Evolutionary conservation across 2,113 vertebrate species (phyloP).

Genomic region (Gasterosteus aculeatus): DNA sequence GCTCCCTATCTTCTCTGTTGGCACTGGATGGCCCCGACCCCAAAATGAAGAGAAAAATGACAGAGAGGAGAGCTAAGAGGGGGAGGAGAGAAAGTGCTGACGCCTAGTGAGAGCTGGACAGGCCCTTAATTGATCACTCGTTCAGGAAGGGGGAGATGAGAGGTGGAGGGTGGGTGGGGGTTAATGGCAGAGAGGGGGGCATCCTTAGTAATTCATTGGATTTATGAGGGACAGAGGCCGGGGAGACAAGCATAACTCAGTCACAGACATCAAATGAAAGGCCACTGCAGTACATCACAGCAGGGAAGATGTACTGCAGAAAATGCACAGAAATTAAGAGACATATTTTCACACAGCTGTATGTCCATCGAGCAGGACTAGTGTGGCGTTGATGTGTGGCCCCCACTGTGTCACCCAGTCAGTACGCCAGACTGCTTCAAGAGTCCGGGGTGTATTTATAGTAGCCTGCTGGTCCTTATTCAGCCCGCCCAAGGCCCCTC

Average conservation of each 20-base stretch:
- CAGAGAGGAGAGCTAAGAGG: conserved; percentile 44
- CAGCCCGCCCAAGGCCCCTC: conserved; percentile 46
- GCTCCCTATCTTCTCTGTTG: conserved; percentile 38
- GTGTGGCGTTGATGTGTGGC: conserved; percentile 10
- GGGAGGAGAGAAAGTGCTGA: conserved; percentile 76
- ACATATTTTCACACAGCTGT: conserved; percentile 16
- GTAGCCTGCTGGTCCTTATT: conserved; percentile 42
- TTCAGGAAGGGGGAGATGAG: conserved; percentile 56
- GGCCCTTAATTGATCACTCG: conserved; percentile 81
- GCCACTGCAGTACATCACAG: conserved; percentile 61
- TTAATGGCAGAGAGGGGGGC: conserved; percentile 70
- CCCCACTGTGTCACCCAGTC: conserved; percentile 63
- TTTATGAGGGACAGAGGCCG: conserved; percentile 74
- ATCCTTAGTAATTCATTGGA: conserved; percentile 69
- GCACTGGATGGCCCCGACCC: conserved; percentile 39
- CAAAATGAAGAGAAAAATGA: conserved; percentile 55
- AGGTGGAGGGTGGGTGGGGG: conserved; percentile 29
- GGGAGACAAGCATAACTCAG: conserved; percentile 71
- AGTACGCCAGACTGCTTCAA: conserved; percentile 59
- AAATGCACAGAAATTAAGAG: conserved; percentile 59
- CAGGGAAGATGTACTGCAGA: conserved; percentile 37
- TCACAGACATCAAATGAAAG: conserved; percentile 64
- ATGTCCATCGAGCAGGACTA: conserved; percentile 12
- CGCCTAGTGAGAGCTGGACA: conserved; percentile 55
- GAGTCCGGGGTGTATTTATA: conserved; percentile 62